Conservation (phyloP, 1,140 invertebrate genomes). For the Zaprionus inermis region DNA sequence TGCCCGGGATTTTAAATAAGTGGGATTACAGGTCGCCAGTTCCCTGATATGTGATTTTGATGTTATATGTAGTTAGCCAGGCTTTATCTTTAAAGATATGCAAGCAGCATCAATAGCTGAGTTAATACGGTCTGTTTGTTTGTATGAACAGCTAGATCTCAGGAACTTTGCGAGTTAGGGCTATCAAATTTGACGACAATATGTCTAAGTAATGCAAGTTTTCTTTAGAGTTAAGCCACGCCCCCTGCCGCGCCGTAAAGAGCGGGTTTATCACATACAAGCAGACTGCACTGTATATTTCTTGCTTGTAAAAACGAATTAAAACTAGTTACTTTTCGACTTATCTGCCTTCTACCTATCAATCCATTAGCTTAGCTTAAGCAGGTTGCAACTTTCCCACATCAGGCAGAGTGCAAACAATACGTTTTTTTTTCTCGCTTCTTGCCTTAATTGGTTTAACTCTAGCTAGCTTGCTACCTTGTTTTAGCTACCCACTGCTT, state of each 20-base stretch:
- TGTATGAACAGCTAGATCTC: not conserved
- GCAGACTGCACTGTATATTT: not conserved
- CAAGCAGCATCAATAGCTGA: not conserved
- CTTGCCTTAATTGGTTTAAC: not conserved
- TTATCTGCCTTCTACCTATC: not conserved
- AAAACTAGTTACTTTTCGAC: not conserved
- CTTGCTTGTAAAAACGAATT: too few species aligned
- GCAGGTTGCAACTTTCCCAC: not conserved
- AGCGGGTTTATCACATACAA: not conserved
- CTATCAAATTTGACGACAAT: not conserved
- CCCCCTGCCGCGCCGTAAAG: not conserved
- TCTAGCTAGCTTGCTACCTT: not conserved
- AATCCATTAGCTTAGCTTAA: not conserved
- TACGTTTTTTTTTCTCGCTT: not conserved
- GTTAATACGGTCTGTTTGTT: not conserved
- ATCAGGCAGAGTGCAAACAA: not conserved
- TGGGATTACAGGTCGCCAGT: too few species aligned
- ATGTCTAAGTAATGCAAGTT: not conserved
- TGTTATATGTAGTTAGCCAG: not conserved
- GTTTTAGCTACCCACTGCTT: not conserved
- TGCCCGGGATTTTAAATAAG: not conserved
- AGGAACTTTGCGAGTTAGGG: not conserved
- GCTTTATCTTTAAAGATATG: not conserved
- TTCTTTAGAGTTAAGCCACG: not conserved
- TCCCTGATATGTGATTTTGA: not conserved